These are phyloP conservation scores for Hestina assimilis DNA, from an alignment of 1,140 invertebrate genomes.

Conservation along the genomic window DNA sequence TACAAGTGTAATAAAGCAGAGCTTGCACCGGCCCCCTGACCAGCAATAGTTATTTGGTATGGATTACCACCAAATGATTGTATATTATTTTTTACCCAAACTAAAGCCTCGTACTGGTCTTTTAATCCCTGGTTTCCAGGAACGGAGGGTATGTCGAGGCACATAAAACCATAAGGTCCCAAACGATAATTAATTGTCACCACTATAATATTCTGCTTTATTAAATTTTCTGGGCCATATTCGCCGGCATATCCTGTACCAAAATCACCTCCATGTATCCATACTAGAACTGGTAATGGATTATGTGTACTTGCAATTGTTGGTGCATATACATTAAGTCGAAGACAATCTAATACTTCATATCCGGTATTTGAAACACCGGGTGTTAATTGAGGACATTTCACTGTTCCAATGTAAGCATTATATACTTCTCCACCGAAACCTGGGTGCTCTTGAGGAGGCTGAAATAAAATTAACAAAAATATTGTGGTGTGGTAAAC, in stretches of 20 bases:
- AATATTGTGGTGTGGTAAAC: background rate
- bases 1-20: conserved; percentile 61
- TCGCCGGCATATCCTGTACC: conserved; percentile 44
- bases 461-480: conserved; percentile 41
- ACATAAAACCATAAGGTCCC: conserved; percentile 68
- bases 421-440: conserved; percentile 52
- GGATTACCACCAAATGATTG: conserved; percentile 84
- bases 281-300: conserved; percentile 61
- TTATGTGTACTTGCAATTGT: conserved; percentile 48
- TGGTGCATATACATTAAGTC: conserved; percentile 61
- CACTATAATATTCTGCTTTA: conserved; percentile 57
- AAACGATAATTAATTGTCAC: conserved; percentile 66
- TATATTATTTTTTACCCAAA: conserved; percentile 83
- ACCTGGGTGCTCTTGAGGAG: conserved; percentile 32
- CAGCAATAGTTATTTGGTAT: conserved; percentile 77
- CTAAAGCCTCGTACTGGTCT: conserved; percentile 82
- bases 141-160: conserved; percentile 58
- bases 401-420: conserved; percentile 49
- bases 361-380: conserved; percentile 22
- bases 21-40: conserved; percentile 57
- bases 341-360: conserved; percentile 54
- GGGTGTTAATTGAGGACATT: conserved; percentile 51
- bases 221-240: conserved; percentile 48
- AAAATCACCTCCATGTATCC: conserved; percentile 63
- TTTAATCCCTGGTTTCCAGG: conserved; percentile 85